Percentiles rank a stretch among this genome's conserved stretches.
Conservation (phyloP, 1,140 invertebrate species). For the Drepana arcuata region DNA sequence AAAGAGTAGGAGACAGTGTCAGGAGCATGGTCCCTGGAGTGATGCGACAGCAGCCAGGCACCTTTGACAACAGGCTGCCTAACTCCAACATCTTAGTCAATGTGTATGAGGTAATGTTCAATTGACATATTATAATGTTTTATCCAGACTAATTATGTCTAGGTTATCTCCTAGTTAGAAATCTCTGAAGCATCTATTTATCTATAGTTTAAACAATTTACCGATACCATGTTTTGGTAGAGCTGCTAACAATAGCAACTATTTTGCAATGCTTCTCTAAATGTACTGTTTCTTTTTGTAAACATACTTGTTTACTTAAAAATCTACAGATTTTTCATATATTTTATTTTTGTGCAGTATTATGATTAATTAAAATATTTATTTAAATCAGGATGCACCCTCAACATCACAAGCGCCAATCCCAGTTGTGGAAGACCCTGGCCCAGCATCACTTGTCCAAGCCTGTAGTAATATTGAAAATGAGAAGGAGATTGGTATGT, state of each 20-base stretch:
- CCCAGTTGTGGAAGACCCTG: slow-evolving; percentile 40
- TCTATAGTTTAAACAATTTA: too few relatives aligned
- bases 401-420: slow-evolving; percentile 47
- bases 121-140: too few relatives aligned
- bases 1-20: slow-evolving; percentile 60
- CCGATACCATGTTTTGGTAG: too few relatives aligned
- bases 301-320: too few relatives aligned
- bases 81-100: slow-evolving; percentile 62
- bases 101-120: slow-evolving; percentile 66
- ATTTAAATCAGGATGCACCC: slow-evolving; percentile 39
- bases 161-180: too few relatives aligned
- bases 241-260: too few relatives aligned
- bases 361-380: background rate
- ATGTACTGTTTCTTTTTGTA: too few relatives aligned
- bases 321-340: too few relatives aligned
- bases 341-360: background rate
- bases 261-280: too few relatives aligned
- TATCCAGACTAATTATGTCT: too few relatives aligned
- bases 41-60: slow-evolving; percentile 39
- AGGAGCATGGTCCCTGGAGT: slow-evolving; percentile 44
- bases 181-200: too few relatives aligned
- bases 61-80: slow-evolving; percentile 32
- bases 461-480: slow-evolving; percentile 55
- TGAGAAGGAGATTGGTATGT: slow-evolving; percentile 66
- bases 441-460: slow-evolving; percentile 55